A percentile compares a stretch with the other conserved stretches of the same genome.
phyloP scores from a whole-genome alignment of 2,797 vertebrate species.

The Lacerta agilis region DNA sequence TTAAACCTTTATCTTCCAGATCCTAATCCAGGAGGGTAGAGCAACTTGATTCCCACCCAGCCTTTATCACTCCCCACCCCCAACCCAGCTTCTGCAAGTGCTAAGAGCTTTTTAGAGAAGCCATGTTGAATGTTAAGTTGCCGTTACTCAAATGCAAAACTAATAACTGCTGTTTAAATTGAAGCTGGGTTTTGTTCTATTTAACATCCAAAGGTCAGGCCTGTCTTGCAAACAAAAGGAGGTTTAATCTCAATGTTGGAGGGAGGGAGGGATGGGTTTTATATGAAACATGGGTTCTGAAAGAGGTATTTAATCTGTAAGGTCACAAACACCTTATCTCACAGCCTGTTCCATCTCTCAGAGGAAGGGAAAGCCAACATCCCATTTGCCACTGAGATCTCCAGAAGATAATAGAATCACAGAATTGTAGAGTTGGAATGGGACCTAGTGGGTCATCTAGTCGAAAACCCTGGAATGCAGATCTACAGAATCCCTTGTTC shows the following conservation, averaged over 20 bases:
- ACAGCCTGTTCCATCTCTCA: slow-evolving; percentile 41
- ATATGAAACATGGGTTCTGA: slow-evolving; percentile 65
- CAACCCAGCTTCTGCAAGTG: background rate
- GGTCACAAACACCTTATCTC: slow-evolving; percentile 62
- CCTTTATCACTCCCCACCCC: accelerated
- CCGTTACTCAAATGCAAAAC: slow-evolving; percentile 64
- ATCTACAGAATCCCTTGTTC: background rate
- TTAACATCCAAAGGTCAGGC: slow-evolving; percentile 76
- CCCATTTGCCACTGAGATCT: background rate
- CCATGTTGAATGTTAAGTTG: slow-evolving; percentile 47
- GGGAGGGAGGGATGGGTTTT: slow-evolving; percentile 43
- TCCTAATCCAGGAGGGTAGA: no score
- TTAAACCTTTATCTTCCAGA: no score
- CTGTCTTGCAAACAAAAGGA: slow-evolving; percentile 69
- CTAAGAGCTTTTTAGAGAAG: background rate
- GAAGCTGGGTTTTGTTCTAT: slow-evolving; percentile 70
- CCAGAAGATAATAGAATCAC: no score
- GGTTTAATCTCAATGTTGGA: slow-evolving; percentile 67
- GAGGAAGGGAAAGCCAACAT: slow-evolving; percentile 39
- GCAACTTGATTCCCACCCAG: accelerated
- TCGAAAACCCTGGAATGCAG: no score
- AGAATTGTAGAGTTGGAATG: no score
- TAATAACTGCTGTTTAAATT: slow-evolving; percentile 66
- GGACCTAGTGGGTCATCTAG: no score
- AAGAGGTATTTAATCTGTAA: slow-evolving; percentile 70